phyloP scores from a whole-genome alignment of 2,113 vertebrate genomes.

The Centropus unirufus region DNA sequence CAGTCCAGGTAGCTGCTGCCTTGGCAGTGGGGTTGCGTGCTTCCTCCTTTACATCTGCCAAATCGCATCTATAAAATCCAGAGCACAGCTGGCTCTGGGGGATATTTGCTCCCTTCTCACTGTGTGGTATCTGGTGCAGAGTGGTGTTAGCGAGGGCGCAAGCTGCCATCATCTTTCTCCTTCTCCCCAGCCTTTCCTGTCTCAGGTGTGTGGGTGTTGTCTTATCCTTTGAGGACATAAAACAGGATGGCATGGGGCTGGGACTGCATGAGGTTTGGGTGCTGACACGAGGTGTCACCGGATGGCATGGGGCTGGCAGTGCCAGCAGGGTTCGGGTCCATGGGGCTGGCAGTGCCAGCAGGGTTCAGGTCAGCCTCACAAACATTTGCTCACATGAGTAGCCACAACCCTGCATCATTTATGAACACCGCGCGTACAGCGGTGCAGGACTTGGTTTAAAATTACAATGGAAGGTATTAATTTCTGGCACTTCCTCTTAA shows the following conservation, averaged over 20 bases:
- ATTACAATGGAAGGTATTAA: neutral
- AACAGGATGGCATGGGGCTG: no score
- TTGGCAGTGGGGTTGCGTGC: fast-evolving
- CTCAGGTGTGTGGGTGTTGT: no score
- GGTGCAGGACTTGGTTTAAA: slow-evolving; percentile 18
- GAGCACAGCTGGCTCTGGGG: fast-evolving
- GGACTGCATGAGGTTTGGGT: no score
- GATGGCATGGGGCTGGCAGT: neutral
- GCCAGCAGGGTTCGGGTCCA: neutral
- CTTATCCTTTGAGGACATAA: neutral
- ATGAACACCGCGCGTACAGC: neutral
- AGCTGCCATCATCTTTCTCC: neutral
- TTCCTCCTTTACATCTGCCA: neutral
- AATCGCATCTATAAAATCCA: neutral
- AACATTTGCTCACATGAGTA: no score
- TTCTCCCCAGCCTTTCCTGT: neutral
- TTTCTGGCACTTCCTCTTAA: neutral
- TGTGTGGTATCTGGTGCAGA: neutral
- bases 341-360: neutral
- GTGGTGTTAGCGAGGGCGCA: no score
- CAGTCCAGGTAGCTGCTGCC: fast-evolving
- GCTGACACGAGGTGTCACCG: no score
- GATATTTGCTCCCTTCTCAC: neutral
- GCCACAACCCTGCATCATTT: slow-evolving; percentile 18
- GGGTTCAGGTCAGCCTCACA: neutral